Conservation (phyloP, 2,113 vertebrate species). For the Esox niger region DNA sequence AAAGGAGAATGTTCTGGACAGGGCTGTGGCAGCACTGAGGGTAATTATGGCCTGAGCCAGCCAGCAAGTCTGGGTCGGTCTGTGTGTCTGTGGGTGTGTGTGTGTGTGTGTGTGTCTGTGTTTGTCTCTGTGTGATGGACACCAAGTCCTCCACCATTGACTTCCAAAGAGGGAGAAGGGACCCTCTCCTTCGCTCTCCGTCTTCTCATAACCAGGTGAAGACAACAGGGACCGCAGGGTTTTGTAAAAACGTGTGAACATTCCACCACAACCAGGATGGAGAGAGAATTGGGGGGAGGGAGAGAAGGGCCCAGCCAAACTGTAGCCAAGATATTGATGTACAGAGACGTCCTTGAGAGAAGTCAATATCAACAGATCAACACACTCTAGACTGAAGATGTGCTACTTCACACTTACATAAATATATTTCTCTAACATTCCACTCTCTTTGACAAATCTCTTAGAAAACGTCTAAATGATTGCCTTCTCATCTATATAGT, state of each 20-base stretch:
- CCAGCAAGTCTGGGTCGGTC: neutral
- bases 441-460: neutral
- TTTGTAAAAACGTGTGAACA: neutral
- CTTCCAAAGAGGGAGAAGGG: conserved; percentile 5
- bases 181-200: neutral
- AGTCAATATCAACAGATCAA: neutral
- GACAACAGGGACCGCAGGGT: neutral
- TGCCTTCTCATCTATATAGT: neutral
- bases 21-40: conserved; percentile 21
- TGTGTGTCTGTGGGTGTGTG: too few species aligned
- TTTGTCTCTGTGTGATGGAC: conserved; percentile 18
- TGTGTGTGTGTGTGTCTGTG: too few species aligned
- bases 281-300: neutral
- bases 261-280: neutral
- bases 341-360: neutral
- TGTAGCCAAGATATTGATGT: neutral
- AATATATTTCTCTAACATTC: neutral
- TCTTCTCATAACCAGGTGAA: neutral
- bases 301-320: neutral
- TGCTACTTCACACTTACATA: neutral
- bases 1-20: neutral
- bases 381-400: neutral
- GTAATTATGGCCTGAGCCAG: conserved; percentile 50
- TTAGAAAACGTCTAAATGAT: neutral
- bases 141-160: conserved; percentile 14